Percentiles rank a stretch among this genome's conserved stretches.
Conservation (phyloP, 2,113 vertebrate genomes). For the Gorsachius goisagi region DNA sequence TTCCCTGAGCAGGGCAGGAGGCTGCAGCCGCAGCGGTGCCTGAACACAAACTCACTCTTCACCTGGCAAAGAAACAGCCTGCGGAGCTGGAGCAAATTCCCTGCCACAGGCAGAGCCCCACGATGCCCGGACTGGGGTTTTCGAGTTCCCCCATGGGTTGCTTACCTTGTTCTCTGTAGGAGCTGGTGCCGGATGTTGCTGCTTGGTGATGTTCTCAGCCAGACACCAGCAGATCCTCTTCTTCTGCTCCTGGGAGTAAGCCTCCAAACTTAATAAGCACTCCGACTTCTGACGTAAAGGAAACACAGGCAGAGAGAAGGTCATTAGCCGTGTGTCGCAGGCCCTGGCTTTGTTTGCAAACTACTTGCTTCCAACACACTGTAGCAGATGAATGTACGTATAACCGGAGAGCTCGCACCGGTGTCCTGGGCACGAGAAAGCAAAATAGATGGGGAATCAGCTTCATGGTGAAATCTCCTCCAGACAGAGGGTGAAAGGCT, state of each 20-base stretch:
- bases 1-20: not conserved
- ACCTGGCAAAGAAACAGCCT: not conserved
- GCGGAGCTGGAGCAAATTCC: not conserved
- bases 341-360: conserved; percentile 43
- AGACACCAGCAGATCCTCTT: conserved; percentile 93
- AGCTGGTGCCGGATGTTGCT: conserved; percentile 81
- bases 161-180: conserved; percentile 83
- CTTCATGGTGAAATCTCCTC: not conserved
- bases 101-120: not conserved
- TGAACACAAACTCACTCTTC: not conserved
- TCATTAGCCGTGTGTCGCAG: conserved; percentile 40
- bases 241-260: conserved; percentile 93
- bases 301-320: conserved; percentile 68
- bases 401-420: not conserved
- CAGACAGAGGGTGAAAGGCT: not conserved
- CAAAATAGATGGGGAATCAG: not conserved
- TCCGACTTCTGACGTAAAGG: conserved; percentile 88
- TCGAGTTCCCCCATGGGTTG: not conserved
- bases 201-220: conserved; percentile 91
- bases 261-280: conserved; percentile 95
- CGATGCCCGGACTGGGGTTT: rapidly evolving
- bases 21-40: not conserved
- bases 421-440: not conserved
- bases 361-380: conserved; percentile 6
- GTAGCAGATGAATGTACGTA: not conserved